These are phyloP conservation scores for Hemibates koningsi DNA, from an alignment of 2,113 vertebrate species.

Conservation along the genomic window DNA sequence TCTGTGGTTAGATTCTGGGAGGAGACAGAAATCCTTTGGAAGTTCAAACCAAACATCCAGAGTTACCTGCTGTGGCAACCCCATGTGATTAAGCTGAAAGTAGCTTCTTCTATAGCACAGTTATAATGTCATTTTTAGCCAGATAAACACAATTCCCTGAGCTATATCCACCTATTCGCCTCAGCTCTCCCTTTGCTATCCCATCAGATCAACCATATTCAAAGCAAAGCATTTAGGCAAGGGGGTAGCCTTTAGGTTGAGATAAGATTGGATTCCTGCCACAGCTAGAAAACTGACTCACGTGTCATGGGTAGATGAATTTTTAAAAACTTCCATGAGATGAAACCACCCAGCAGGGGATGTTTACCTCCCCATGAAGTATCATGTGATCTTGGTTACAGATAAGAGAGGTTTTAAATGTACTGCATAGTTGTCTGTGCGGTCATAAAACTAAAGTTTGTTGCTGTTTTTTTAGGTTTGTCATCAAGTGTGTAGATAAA, in stretches of 20 bases:
- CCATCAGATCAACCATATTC: conserved; percentile 30
- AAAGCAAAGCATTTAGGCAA: conserved; percentile 19
- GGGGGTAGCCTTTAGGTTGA: conserved; percentile 3
- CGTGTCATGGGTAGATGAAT: conserved; percentile 49
- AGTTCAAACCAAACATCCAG: neutral
- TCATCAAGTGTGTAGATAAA: neutral
- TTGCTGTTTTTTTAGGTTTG: neutral
- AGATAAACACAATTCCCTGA: neutral
- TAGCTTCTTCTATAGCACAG: neutral
- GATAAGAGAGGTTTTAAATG: conserved; percentile 3
- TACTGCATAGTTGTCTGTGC: neutral
- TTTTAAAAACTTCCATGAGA: conserved; percentile 42
- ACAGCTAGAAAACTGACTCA: conserved; percentile 41
- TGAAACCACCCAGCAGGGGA: conserved; percentile 11
- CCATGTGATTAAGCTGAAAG: neutral
- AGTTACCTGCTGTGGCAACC: neutral
- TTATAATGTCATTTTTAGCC: neutral
- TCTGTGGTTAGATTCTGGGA: neutral
- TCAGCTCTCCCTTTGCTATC: neutral
- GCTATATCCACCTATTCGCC: neutral
- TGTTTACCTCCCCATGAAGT: neutral
- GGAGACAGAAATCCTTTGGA: neutral
- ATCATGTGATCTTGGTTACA: conserved; percentile 56
- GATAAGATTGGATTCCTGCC: conserved; percentile 62
- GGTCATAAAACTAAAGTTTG: neutral